Evolutionary conservation across 2,888 invertebrate genomes (phyloP), one percentile per base, ranked within the genome.

Genomic region (Stenodera caucasica): DNA sequence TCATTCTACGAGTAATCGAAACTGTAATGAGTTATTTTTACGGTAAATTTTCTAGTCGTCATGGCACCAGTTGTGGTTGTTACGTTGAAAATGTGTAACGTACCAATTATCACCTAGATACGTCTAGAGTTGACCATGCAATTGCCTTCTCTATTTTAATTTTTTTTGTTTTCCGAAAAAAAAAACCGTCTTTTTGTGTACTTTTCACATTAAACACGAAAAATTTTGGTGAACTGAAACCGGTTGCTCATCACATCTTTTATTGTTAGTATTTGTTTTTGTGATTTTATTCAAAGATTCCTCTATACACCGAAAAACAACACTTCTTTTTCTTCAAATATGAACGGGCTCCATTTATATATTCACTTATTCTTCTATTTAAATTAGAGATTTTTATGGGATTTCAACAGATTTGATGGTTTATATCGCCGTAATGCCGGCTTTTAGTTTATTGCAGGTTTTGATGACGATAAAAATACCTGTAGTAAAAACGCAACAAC

Each of bases 151-250:
- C 71, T 72, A 72, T 72, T 69, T 70, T 23, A 12, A 23, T 23
- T 45, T 15, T 8, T 37, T n/a, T 35, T 14, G 0, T 21, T 45
- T 45, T 18, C 72, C 73, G 68, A 72, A 70, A 45, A n/a, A n/a
- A n/a, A n/a, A n/a, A n/a, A n/a, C 45, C 6, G 69, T 66, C 66
- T 60, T 60, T 60, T 53, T 78, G 76, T 79, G 75, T 78, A 75
- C 77, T 70, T 77, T 78, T 78, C 76, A 75, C 75, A 78, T 79
- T 79, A 78, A 45, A 45, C 72, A 71, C 70, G 49, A 53, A 70
- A 73, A 75, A 75, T 75, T 75, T 77, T 77, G 76, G 74, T 76
- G 73, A 72, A 74, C 74, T 68, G 68, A 74, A 78, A 78, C 78
- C 77, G 77, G 79, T 79, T 75, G 70, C 67, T 45, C 45, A 45